Percentiles rank a stretch among this genome's conserved stretches.
Conservation (phyloP, 2,888 invertebrate species). For the Phlogophora meticulosa region DNA sequence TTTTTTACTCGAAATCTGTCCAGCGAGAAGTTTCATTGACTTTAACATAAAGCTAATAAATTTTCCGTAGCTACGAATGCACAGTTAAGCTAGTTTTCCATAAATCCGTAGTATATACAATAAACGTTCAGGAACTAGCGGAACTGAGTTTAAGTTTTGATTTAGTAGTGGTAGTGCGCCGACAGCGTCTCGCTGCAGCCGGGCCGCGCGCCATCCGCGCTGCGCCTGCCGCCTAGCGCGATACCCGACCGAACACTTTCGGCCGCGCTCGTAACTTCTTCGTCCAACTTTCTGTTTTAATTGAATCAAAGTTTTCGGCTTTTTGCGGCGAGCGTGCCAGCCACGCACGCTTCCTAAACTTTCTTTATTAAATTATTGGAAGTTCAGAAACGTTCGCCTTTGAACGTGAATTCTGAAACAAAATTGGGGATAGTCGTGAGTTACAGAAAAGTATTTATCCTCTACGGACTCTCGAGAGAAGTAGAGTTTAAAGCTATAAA, state of each 20-base stretch:
- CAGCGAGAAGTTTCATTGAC: conserved; percentile 68
- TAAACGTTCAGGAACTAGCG: conserved; percentile 59
- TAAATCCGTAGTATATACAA: conserved; percentile 57
- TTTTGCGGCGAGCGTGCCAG: conserved; percentile 90
- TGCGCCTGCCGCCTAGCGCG: conserved; percentile 63
- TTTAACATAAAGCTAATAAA: conserved; percentile 57
- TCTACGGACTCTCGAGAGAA: conserved; percentile 65
- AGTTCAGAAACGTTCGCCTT: conserved; percentile 90
- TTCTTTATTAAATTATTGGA: conserved; percentile 91
- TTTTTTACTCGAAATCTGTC: conserved; percentile 84
- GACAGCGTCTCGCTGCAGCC: conserved; percentile 61
- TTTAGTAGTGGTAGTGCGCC: conserved; percentile 73
- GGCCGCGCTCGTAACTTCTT: conserved; percentile 85
- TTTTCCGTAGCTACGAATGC: conserved; percentile 41
- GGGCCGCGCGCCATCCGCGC: conserved; percentile 44
- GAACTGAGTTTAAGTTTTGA: conserved; percentile 73
- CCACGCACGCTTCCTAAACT: conserved; percentile 90
- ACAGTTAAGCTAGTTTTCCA: conserved; percentile 47
- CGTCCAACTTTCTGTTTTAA: conserved; percentile 89
- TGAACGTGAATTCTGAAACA: conserved; percentile 86
- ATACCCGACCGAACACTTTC: conserved; percentile 74
- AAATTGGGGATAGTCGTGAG: conserved; percentile 84
- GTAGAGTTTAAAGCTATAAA: conserved; percentile 64
- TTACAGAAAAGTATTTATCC: conserved; percentile 79
- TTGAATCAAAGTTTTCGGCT: conserved; percentile 91